Percentiles rank a stretch among this genome's conserved stretches.
phyloP scores from a whole-genome alignment of 23 tunicate genomes.

The Phallusia fumigata region DNA sequence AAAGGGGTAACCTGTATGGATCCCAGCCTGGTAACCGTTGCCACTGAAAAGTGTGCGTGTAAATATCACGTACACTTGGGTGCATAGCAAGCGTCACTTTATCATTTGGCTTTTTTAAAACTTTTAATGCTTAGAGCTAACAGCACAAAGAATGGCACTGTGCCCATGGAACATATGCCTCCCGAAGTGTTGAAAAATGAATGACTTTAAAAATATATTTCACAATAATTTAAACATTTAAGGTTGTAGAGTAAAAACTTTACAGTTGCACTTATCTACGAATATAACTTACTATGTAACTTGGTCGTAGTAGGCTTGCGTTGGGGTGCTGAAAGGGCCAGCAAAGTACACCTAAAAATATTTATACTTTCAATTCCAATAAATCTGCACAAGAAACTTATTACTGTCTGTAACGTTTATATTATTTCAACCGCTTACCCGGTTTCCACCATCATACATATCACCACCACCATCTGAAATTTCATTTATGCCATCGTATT shows the following conservation, averaged over 20 bases:
- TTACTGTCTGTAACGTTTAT: no score
- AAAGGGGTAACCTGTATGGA: not conserved
- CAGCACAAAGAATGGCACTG: no score
- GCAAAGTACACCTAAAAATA: not conserved
- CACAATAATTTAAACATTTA: no score
- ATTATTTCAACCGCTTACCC: constrained; percentile 10
- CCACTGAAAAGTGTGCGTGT: not conserved
- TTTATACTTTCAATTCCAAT: not conserved
- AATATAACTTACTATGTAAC: not conserved
- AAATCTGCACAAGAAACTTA: not conserved
- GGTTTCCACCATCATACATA: constrained; percentile 35
- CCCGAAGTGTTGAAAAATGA: no score
- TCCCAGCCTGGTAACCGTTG: not conserved
- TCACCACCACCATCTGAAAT: constrained; percentile 22
- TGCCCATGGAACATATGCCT: no score
- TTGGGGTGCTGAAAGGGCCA: not conserved
- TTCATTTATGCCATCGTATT: not conserved
- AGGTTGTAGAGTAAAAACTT: no score
- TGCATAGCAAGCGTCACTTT: no score
- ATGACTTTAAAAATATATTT: no score
- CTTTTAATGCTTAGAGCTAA: no score
- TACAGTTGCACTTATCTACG: not conserved
- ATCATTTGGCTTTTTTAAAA: no score
- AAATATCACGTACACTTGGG: not conserved
- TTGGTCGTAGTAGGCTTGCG: constrained; percentile 20